Base-by-base conservation (phyloP, 2,797 vertebrate genomes). In the Tympanoctomys barrerae region DNA sequence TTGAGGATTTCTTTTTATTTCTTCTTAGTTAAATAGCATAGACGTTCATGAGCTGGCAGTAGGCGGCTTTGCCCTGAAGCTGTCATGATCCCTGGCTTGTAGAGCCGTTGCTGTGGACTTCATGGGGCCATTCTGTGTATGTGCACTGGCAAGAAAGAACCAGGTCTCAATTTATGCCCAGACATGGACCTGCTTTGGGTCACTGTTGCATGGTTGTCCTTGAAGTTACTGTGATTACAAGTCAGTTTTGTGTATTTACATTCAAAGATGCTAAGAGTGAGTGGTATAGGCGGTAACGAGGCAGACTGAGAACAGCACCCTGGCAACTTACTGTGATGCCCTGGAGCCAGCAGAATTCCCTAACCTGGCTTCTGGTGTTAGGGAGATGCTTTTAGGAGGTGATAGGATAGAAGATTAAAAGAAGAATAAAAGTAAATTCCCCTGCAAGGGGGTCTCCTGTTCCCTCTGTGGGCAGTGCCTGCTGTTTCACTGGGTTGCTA, bases 91-190 rank as follows among this genome's bases (percentile, higher is more conserved):
- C 0, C 61, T 1, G 26, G 42, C 26, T 68, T 33, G 5, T 26
- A 11, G 62, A 33, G 6, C 9, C 18, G 0, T 6, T 12, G 28
- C 46, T 9, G 5, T 19, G 24, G 36, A 4, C 46, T 22, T 14
- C 7, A 11, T 28, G 8, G 5, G n/a, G 26, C 64, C 22, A 49
- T 5, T 7, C 11, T 7, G 28, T 70, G 33, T 14, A 2, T 2
- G 21, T 22, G 2, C 0, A 0, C 36, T 49, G 42, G 13, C 5
- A 8, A 7, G 24, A 4, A 42, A 66, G 75, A 36, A 49, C 22
- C 54, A 49, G 16, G 18, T 36, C 75, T 90, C 14, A 33, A 24
- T 49, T 49, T 19, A 9, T 24, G 59, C 73, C 57, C 39, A 39
- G 66, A n/a, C 39, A 26, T 52, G 39, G 71, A 28, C n/a, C 36